Base-by-base conservation (phyloP, 2,888 invertebrate species). In the Drosophila picticornis region DNA sequence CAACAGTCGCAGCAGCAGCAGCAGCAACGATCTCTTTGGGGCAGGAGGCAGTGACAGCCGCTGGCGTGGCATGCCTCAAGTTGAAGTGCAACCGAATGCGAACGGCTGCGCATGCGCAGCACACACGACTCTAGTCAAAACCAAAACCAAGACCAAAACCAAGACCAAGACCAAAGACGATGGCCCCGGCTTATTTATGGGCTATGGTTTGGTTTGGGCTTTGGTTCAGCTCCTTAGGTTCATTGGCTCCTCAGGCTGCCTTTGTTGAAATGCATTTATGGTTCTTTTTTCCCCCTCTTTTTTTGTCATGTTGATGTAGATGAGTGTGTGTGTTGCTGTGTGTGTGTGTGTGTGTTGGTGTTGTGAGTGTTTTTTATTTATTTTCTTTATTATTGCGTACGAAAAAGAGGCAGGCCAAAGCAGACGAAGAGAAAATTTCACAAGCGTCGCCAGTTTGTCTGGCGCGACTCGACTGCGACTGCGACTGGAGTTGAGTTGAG, bases 361-460 rank as follows among this genome's bases (percentile, higher is more conserved):
- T 63, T 79, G 65, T 80, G 67, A 60, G 59, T 80, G 57, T 72
- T 75, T 46, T 46, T 73, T 81, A 85, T 86, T 89, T 85, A 89
- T 87, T 83, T 85, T 87, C 77, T 78, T 84, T 85, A 83, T 84
- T 89, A 77, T 85, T 85, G 87, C 89, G 83, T 81, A 83, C 79
- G 78, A 80, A 80, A 79, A 73, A 71, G 78, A 83, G 81, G 62
- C 72, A 82, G 75, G 59, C 77, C 63, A 72, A 66, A 70, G 78
- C 72, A 72, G 78, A 70, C 80, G 69, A 71, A 58, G 66, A 80
- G 82, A 81, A 88, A 91, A 89, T 91, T 91, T 91, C 91, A 88
- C 91, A 91, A 89, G 91, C 91, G 91, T 91, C 91, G 91, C 91
- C 91, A 91, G 89, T 80, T 79, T 91, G 91, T 91, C 91, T 91